Evolutionary conservation across 2,888 invertebrate genomes (phyloP).

Genomic region (Oscheius sp.): DNA sequence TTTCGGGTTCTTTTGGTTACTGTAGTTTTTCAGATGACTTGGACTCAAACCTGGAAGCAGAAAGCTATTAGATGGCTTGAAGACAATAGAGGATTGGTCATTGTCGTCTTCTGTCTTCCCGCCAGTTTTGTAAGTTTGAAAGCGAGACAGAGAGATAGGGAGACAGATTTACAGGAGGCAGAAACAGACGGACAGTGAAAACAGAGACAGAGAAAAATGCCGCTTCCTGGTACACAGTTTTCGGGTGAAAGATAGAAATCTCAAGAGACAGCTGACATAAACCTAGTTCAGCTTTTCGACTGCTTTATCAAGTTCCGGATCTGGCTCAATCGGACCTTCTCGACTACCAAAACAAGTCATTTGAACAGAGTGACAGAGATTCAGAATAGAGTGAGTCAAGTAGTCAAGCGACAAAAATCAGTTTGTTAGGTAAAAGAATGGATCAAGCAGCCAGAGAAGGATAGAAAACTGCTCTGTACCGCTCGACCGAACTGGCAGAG

Average conservation of each 20-base stretch:
- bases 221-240: too few species aligned
- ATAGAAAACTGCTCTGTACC: constrained; percentile 79
- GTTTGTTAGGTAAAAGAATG: constrained; percentile 67
- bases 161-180: too few species aligned
- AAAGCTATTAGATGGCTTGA: constrained; percentile 64
- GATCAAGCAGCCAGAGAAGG: constrained; percentile 73
- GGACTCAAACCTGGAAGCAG: constrained; percentile 74
- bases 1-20: neutral
- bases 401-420: neutral
- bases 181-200: too few species aligned
- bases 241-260: too few species aligned
- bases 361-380: constrained; percentile 64
- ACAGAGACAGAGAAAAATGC: too few species aligned
- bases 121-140: constrained; percentile 78
- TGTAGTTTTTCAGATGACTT: constrained; percentile 2
- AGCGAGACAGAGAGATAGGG: neutral
- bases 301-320: constrained; percentile 58
- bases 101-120: constrained; percentile 80
- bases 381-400: constrained; percentile 40
- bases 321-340: constrained; percentile 58
- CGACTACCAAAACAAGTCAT: constrained; percentile 57
- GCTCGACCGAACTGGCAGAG: constrained; percentile 82
- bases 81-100: constrained; percentile 75
- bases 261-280: neutral
- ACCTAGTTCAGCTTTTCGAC: constrained; percentile 62